Conservation (phyloP, 2,888 invertebrate species). For the Eretmocerus hayati region DNA sequence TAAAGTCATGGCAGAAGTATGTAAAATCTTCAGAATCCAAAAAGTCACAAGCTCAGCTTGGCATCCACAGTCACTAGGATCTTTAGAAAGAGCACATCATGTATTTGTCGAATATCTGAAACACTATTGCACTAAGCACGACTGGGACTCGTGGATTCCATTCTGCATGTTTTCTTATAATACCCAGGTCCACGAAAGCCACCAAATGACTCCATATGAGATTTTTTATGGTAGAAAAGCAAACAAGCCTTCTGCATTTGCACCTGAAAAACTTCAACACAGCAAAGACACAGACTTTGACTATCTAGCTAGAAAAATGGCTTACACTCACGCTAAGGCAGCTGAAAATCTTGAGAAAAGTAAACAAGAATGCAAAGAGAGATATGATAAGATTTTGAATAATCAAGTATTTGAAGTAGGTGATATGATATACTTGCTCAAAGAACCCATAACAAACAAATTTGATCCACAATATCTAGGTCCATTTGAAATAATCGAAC, state of each 20-base stretch:
- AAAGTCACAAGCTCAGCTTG: slow-evolving; percentile 6
- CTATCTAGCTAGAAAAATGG: too few relatives aligned
- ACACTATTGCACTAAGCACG: neutral
- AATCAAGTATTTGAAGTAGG: neutral
- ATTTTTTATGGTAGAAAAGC: too few relatives aligned
- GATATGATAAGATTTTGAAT: neutral
- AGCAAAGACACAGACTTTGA: too few relatives aligned
- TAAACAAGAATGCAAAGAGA: neutral
- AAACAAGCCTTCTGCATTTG: too few relatives aligned
- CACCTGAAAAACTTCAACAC: too few relatives aligned
- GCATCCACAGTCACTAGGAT: slow-evolving; percentile 11
- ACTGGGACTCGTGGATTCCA: slow-evolving; percentile 3
- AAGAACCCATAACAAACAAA: neutral
- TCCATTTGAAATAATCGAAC: neutral
- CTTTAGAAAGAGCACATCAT: slow-evolving; percentile 8
- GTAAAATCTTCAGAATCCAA: slow-evolving; percentile 3
- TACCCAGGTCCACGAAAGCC: neutral
- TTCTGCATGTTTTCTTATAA: neutral
- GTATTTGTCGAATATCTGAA: slow-evolving; percentile 8
- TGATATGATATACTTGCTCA: neutral
- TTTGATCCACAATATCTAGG: neutral
- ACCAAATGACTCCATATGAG: too few relatives aligned
- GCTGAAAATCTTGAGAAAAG: neutral
- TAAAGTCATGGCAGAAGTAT: neutral
- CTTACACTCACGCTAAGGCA: neutral